Evolutionary conservation across 2,113 vertebrate genomes (phyloP), one percentile per base, ranked within the genome.

Genomic region (Sylvia atricapilla): DNA sequence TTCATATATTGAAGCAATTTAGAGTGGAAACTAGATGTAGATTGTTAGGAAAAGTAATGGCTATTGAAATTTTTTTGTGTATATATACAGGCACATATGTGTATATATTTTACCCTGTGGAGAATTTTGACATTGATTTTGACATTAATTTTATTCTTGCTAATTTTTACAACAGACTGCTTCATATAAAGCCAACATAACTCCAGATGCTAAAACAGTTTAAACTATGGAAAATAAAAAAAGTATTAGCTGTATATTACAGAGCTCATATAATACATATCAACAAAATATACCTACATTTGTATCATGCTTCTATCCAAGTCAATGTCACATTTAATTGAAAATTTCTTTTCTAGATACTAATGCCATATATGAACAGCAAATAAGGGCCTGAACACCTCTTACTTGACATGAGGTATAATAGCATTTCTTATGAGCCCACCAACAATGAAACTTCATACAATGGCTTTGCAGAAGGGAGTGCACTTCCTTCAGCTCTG

Each of bases 71-170:
- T 66, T 58, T 27, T 56, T 23, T 39, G 8, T 64, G 6, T 14
- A 3, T 68, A 10, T 24, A 56, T 11, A 59, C 1, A 58, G 10
- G 3, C 4, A 10, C 12, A 60, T 5, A 3, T 9, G 3, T 15
- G 23, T 27, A 21, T 12, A 21, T 44, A 11, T 58, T 72, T 86
- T 77, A 75, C 10, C 6, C 30, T 8, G 2, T 28, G 13, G 25
- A 37, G 12, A 83, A 86, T 59, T 78, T 62, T 55, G 10, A 81
- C 31, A 49, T 22, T 63, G 44, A 67, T 80, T 86, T 90, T 78
- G 15, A 69, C 21, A 44, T 41, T 41, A 58, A 63, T 59, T 89
- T 86, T 19, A 53, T 43, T 79, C 37, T 66, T 47, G 24, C 3
- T 69, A 70, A 84, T 72, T 94, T 92, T 89, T 85, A 24, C 22